Percentiles rank a stretch among this genome's conserved stretches.
Conservation (phyloP, 2,113 vertebrate genomes). For the Oenanthe melanoleuca region DNA sequence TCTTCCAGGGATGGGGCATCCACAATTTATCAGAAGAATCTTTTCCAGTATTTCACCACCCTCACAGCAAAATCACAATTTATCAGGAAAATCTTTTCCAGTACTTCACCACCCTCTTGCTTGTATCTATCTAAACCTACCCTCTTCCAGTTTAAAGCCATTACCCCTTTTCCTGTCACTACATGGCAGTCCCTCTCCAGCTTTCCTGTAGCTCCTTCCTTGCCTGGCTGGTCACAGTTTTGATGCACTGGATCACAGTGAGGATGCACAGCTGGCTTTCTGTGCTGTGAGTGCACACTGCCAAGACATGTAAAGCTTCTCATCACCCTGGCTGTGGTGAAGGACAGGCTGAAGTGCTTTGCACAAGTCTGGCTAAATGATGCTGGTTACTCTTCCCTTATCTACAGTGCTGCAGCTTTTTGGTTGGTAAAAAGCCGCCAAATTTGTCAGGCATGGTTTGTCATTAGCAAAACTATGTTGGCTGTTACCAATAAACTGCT, state of each 20-base stretch:
- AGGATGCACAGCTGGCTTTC: not conserved
- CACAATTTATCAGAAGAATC: not conserved
- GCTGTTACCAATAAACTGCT: not conserved
- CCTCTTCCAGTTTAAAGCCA: not conserved
- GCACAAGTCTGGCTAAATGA: not conserved
- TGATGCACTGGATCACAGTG: not conserved
- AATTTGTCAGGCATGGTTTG: not conserved
- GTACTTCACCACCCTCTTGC: not conserved
- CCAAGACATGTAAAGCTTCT: not conserved
- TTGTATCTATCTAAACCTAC: not conserved
- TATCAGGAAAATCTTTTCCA: not conserved
- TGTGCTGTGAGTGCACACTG: accelerated
- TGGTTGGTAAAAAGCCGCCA: not conserved
- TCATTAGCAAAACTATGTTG: not conserved
- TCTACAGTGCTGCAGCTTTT: not conserved
- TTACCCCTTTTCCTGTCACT: not conserved
- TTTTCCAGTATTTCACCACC: not conserved
- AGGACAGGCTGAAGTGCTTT: not conserved
- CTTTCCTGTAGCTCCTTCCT: not conserved
- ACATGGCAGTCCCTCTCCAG: not conserved
- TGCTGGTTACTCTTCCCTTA: not conserved
- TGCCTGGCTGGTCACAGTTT: not conserved
- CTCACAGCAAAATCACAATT: too few relatives aligned
- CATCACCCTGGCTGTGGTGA: accelerated
- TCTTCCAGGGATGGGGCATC: not conserved